Percentiles rank a stretch among this genome's conserved stretches.
These are phyloP conservation scores for Leptinotarsa undecemlineata DNA, from an alignment of 1,140 invertebrate genomes.

Conservation along the genomic window DNA sequence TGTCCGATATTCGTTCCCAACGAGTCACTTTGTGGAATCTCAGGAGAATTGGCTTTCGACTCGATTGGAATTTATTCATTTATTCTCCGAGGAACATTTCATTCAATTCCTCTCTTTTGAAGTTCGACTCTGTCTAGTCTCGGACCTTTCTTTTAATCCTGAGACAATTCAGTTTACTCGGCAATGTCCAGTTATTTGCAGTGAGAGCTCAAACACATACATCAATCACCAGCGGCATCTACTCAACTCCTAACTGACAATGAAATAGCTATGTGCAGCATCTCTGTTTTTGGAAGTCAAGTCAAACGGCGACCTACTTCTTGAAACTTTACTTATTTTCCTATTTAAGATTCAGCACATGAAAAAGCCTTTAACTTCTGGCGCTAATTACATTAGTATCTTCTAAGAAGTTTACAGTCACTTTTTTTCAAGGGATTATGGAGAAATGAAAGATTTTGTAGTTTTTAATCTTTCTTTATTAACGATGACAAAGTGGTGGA, in stretches of 20 bases:
- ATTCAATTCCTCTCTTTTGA: too few species aligned
- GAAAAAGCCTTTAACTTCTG: neutral
- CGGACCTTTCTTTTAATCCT: neutral
- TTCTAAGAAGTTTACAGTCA: neutral
- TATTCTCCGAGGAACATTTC: too few species aligned
- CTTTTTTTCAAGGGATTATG: neutral
- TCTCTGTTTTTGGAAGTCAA: neutral
- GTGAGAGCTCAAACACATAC: neutral
- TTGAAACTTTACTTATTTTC: neutral
- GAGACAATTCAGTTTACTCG: neutral
- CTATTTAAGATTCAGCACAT: neutral
- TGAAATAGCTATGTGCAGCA: neutral
- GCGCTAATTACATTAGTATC: conserved; percentile 5
- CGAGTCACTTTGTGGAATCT: too few species aligned
- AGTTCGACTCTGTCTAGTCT: neutral
- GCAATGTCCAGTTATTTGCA: neutral
- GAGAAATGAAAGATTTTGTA: conserved; percentile 4
- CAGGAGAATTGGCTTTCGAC: too few species aligned
- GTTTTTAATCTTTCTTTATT: neutral
- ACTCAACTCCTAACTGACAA: neutral
- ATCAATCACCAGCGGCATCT: neutral
- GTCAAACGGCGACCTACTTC: neutral
- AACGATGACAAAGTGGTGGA: neutral
- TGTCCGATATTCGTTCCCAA: too few species aligned
- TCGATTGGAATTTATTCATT: too few species aligned